Conservation (phyloP, 2,113 vertebrate species). For the Pygathrix nemaeus region DNA sequence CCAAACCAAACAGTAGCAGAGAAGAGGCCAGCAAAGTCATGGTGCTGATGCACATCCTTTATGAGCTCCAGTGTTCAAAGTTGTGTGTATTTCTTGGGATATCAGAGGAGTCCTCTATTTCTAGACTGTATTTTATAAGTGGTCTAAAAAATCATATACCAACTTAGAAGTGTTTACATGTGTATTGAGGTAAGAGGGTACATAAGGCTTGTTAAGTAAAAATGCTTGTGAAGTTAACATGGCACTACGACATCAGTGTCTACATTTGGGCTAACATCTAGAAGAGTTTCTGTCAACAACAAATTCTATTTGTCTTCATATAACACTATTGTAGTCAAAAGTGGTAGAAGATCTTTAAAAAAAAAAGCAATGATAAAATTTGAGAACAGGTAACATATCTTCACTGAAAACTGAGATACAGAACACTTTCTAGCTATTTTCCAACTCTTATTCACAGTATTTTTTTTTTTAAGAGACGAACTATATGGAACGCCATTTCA, state of each 20-base stretch:
- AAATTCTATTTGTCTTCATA: neutral
- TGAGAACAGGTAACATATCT: neutral
- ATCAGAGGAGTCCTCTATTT: neutral
- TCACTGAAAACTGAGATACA: neutral
- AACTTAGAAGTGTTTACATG: neutral
- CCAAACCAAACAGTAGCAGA: slow-evolving; percentile 12
- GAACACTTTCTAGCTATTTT: neutral
- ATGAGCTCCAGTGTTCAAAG: neutral
- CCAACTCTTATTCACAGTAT: neutral
- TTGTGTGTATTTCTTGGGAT: neutral
- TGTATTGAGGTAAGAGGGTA: neutral
- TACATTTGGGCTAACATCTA: neutral
- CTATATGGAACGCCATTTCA: neutral
- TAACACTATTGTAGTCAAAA: neutral
- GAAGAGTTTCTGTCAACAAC: neutral
- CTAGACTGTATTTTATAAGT: neutral
- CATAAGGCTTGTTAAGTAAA: neutral
- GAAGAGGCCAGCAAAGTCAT: neutral
- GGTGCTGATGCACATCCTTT: neutral
- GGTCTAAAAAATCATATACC: neutral
- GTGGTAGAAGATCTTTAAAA: neutral
- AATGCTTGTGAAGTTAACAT: neutral
- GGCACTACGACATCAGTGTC: neutral
- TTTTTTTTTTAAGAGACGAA: neutral
- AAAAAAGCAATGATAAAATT: neutral